These are phyloP conservation scores for Nephrocerus scutellatus DNA, from an alignment of 2,888 invertebrate genomes.

Conservation along the genomic window DNA sequence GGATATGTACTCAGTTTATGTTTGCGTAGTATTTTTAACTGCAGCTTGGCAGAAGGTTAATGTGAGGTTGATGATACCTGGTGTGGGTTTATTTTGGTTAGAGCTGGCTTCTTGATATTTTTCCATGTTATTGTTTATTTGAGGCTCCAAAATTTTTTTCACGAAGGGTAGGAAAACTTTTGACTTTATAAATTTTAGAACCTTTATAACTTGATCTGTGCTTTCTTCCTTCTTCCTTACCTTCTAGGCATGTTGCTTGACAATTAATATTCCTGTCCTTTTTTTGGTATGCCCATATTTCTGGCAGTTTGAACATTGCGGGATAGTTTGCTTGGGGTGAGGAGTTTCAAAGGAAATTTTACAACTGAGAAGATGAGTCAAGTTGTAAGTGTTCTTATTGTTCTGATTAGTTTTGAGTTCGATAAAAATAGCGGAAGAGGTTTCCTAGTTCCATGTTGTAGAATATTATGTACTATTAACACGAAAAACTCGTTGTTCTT, in stretches of 20 bases:
- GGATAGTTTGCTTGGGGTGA: slow-evolving; percentile 6
- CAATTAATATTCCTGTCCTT: slow-evolving; percentile 2
- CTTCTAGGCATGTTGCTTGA: slow-evolving; percentile 2
- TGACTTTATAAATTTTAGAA: slow-evolving; percentile 2
- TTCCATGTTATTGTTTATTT: background rate
- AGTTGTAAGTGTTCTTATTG: slow-evolving; percentile 7
- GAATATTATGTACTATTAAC: slow-evolving; percentile 6
- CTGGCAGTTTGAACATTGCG: slow-evolving; percentile 11
- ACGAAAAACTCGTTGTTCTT: slow-evolving; percentile 2
- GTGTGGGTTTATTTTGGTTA: background rate
- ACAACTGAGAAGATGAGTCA: slow-evolving; percentile 1
- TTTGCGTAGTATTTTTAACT: background rate
- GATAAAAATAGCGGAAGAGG: slow-evolving; percentile 2
- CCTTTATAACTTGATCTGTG: slow-evolving; percentile 5
- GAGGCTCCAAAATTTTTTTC: background rate
- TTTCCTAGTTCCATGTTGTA: background rate
- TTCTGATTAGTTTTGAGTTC: slow-evolving; percentile 7
- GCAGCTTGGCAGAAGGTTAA: background rate
- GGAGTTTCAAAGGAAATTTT: slow-evolving; percentile 8
- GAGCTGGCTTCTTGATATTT: background rate
- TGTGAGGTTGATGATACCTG: background rate
- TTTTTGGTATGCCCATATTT: slow-evolving; percentile 10
- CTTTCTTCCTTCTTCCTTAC: slow-evolving; percentile 4
- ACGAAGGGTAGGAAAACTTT: background rate
- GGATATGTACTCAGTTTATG: no score